These are phyloP conservation scores for Andrena cerasifolii DNA, from an alignment of 1,140 invertebrate species.

Conservation along the genomic window DNA sequence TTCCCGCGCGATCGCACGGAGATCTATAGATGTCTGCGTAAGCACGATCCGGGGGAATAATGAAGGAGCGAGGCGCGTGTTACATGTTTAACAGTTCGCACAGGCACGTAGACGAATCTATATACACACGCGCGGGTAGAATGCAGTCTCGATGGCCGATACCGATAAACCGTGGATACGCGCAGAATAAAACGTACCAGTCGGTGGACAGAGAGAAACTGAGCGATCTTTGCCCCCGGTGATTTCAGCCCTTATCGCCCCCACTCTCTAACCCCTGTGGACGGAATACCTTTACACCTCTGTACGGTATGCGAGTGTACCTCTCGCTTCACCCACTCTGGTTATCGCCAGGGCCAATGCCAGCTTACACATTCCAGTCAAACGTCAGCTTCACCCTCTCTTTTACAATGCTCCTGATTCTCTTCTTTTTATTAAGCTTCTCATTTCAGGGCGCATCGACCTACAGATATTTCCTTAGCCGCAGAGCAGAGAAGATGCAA, in stretches of 20 bases:
- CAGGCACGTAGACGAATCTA: background rate
- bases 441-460: no score
- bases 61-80: background rate
- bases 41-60: background rate
- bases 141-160: background rate
- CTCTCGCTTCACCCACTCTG: slow-evolving; percentile 24
- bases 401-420: background rate
- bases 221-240: slow-evolving; percentile 77
- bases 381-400: no score
- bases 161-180: slow-evolving; percentile 4
- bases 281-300: slow-evolving; percentile 62
- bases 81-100: background rate
- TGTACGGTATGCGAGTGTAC: slow-evolving; percentile 26
- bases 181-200: slow-evolving; percentile 58
- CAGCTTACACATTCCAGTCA: background rate
- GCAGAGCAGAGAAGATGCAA: no score
- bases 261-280: slow-evolving; percentile 63
- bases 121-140: background rate
- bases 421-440: background rate
- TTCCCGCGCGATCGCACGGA: background rate
- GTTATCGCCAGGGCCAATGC: background rate
- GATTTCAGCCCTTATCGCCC: slow-evolving; percentile 78
- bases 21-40: background rate
- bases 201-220: slow-evolving; percentile 75
- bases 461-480: no score